Base-by-base conservation (phyloP, 1,140 invertebrate species). In the Lordiphosa clarofinis region DNA sequence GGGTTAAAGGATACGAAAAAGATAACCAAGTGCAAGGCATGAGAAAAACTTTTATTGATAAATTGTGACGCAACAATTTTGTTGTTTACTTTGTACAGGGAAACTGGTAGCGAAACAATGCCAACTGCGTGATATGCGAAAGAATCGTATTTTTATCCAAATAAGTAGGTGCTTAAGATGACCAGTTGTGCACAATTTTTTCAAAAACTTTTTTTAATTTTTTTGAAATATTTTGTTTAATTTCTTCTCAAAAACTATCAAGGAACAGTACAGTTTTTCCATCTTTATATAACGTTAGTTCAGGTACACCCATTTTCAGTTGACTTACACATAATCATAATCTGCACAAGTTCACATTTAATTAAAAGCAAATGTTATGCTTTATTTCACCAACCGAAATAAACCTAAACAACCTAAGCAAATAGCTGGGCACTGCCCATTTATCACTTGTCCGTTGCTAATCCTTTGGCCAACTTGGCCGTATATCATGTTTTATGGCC, bases 401-500 rank as follows among this genome's bases (percentile, higher is more conserved):
- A 54, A 43, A 42, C 44, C 55, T 67, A 50, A 55, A 52, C 40
- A 76, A 62, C 72, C 76, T 81, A 81, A 84, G 73, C 72, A 81
- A 81, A 81, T 81, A 81, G 43, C 47, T 38, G 60, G 65, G 37
- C 40, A 15, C 31, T 28, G 57, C 31, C 65, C 76, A 81, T 81
- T 81, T 81, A 82, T 81, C 76, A 82, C 47, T 60, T 39, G 57
- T 35, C 46, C 62, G 46, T 62, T 56, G 73, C 76, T 81, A 82
- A 81, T 81, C 76, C 76, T 81, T 82, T 73, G 78, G 70, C 66
- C 70, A 81, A 73, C 72, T 65, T 70, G 52, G 70, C 43, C 72
- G 78, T 81, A 81, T 81, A 84, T 81, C 78, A 81, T 82, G 76
- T 81, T 81, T 81, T 81, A 81, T 81, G 76, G 71, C 67, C 71